Conservation (phyloP, 1,140 invertebrate genomes). For the Tyrophagus putrescentiae region DNA sequence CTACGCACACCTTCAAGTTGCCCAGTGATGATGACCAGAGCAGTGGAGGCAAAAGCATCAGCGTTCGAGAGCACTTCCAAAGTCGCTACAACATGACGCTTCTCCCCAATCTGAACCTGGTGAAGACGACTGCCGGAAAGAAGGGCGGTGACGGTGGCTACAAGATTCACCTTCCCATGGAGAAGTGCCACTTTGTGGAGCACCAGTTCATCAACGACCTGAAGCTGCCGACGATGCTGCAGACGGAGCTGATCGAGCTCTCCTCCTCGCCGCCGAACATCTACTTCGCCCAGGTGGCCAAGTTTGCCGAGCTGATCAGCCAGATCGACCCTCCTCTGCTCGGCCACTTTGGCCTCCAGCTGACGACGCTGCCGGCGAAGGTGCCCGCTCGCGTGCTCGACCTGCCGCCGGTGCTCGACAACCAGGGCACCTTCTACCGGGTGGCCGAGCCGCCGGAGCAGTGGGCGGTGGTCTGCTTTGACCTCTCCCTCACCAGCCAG, state of each 20-base stretch:
- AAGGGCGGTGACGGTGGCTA: no score
- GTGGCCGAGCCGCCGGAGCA: no score
- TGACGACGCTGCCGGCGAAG: background rate
- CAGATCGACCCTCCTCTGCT: no score
- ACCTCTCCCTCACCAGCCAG: background rate
- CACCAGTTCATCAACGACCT: background rate
- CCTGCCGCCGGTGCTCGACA: no score
- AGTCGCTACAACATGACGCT: background rate
- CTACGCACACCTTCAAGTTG: no score
- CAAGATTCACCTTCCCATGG: background rate
- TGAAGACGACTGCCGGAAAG: background rate
- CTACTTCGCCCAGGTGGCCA: background rate
- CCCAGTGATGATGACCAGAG: no score
- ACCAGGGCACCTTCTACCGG: no score
- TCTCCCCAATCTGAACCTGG: background rate
- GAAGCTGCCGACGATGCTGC: background rate
- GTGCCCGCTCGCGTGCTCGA: background rate
- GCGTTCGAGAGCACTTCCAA: slow-evolving; percentile 34
- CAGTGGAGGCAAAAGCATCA: no score
- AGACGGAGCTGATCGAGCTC: background rate
- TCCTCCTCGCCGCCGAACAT: background rate
- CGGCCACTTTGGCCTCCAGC: background rate
- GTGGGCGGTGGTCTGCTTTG: background rate
- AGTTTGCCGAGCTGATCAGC: no score
- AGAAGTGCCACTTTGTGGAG: background rate